A percentile compares a stretch with the other conserved stretches of the same genome.
These are phyloP conservation scores for Neofelis nebulosa DNA, from an alignment of 2,113 vertebrate genomes.

Conservation along the genomic window DNA sequence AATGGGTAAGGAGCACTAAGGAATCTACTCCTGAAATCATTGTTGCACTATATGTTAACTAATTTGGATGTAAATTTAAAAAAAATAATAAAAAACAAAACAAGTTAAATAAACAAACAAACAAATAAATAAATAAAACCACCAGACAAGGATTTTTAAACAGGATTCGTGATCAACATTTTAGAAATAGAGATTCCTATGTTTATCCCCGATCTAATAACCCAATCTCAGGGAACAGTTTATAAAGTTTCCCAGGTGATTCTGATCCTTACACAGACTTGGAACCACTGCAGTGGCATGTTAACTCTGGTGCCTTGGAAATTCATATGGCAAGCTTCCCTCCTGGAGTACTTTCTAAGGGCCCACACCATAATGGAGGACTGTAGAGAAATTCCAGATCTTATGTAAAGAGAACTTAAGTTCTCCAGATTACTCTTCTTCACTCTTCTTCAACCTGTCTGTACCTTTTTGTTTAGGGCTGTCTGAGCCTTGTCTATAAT, in stretches of 20 bases:
- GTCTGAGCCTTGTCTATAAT: background rate
- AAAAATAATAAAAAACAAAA: no score
- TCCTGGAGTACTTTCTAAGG: background rate
- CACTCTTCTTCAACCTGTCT: background rate
- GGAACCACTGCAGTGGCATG: rapidly evolving
- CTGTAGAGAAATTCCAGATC: background rate
- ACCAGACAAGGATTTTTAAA: background rate
- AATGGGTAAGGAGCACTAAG: no score
- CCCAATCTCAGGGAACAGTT: background rate
- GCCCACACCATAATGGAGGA: background rate
- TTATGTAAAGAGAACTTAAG: background rate
- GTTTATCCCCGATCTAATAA: background rate
- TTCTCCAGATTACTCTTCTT: background rate
- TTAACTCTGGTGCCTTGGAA: background rate
- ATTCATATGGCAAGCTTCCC: background rate
- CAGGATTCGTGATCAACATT: background rate
- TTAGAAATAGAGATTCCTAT: background rate
- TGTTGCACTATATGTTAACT: no score
- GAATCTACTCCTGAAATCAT: no score
- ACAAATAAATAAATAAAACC: background rate
- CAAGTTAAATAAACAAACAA: no score
- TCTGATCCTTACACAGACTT: background rate
- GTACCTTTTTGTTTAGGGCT: background rate
- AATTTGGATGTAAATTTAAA: no score
- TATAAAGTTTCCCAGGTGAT: background rate